Evolutionary conservation across 2,113 vertebrate genomes (phyloP).

Genomic region (Pygoscelis adeliae): DNA sequence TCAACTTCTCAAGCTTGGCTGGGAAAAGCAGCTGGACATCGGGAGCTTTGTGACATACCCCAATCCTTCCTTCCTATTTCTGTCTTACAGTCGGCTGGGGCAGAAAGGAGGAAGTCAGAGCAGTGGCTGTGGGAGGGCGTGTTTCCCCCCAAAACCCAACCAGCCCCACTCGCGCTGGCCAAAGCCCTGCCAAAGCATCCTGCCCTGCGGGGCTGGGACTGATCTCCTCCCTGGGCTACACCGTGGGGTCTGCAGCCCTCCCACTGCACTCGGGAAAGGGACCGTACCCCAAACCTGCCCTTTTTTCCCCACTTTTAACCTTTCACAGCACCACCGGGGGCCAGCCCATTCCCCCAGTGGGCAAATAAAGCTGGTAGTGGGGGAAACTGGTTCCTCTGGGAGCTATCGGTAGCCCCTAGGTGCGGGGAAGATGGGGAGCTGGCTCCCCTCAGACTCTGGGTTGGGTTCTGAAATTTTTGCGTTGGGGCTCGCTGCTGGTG

Average conservation of each 20-base stretch:
- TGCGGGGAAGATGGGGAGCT: background rate
- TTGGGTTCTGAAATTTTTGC: background rate
- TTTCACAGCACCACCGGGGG: background rate
- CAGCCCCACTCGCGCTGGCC: background rate
- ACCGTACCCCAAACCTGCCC: accelerated
- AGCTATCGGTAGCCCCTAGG: background rate
- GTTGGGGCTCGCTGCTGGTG: background rate
- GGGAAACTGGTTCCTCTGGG: background rate
- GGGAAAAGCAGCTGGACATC: background rate
- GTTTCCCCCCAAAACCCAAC: background rate
- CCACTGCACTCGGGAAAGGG: accelerated
- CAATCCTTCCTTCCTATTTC: constrained; percentile 10
- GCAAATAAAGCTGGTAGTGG: background rate
- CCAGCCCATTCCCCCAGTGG: too few relatives aligned
- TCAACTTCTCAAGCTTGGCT: background rate
- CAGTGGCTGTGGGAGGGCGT: background rate
- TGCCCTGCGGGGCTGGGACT: background rate
- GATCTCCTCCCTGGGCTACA: background rate
- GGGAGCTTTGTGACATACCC: background rate
- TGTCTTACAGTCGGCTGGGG: background rate
- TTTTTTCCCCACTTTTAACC: background rate
- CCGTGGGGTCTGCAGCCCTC: background rate
- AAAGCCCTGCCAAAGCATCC: background rate
- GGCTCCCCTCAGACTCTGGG: background rate
- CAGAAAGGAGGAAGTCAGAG: constrained; percentile 47